Evolutionary conservation across 2,888 invertebrate genomes (phyloP), one percentile per base, ranked within the genome.

Genomic region (Ennomos erosarius): DNA sequence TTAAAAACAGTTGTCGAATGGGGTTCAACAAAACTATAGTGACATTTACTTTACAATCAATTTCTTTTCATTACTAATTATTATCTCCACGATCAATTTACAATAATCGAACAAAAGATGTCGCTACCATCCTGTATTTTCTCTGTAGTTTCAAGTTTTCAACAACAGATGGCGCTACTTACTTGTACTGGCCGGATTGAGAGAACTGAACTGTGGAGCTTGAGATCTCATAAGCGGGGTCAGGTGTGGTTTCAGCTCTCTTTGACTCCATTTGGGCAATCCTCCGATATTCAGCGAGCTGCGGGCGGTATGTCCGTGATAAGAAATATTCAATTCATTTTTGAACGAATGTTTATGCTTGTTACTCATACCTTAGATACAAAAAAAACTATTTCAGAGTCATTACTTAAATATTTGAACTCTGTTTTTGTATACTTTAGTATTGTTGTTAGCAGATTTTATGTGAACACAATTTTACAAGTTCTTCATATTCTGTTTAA

Each of bases 111-210:
- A 59, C 60, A 62, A 59, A 45, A 68, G 68, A 68, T 68, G 69
- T 68, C 68, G 64, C 59, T 58, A 64, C 64, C 54, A 57, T 64
- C 56, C 59, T 59, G 59, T 59, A 34, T 43, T n/a, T n/a, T n/a
- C n/a, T n/a, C n/a, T 56, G 45, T 45, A 59, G 51, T 59, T 50
- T 43, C 8, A 44, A 58, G 42, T 59, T 60, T 64, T 62, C 50
- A 45, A 59, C 56, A 59, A 64, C 64, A 75, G 75, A 71, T 70
- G 71, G 64, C 71, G 67, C 13, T 62, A 69, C 67, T 61, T 64
- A 67, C 61, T 55, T 57, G 60, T 56, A 56, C 34, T 59, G 49
- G 45, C 46, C 43, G 55, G 51, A 44, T 46, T 62, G 59, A 10
- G 62, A 37, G 6, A 58, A 62, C 55, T 62, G 62, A 51, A 55